Evolutionary conservation across 2,113 vertebrate genomes (phyloP), one percentile per base, ranked within the genome.

Genomic region (Neoarius graeffei): DNA sequence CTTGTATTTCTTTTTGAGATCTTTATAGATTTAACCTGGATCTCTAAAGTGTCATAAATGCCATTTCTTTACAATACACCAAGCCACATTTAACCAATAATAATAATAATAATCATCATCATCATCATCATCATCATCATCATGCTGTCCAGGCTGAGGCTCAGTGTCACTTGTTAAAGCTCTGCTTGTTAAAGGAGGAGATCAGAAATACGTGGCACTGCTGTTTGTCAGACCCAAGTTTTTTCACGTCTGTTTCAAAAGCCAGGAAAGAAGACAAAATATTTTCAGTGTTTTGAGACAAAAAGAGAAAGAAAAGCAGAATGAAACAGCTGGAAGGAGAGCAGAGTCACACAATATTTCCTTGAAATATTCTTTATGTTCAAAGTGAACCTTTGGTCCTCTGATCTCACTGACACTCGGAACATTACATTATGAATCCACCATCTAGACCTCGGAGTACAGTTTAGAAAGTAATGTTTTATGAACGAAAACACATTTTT

Each of bases 201-300:
- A 66, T 73, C n/a, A 15, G 42, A 42, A 42, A 42, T 73, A 84
- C 83, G 83, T 83, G 81, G 81, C 81, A 83, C 59, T 83, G 57
- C 59, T 83, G 59, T 7, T 83, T 23, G n/a, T 80, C 23, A 19
- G 4, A 80, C 77, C 27, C 74, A 25, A 77, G 50, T 56, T 56
- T 56, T 14, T 56, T 80, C 54, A 80, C 3, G 2, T 35, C 23
- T 48, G 10, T 13, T 76, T 76, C 76, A 80, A 27, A 30, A 81
- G 56, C 35, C 27, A 59, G 9, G 60, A 54, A 52, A 52, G 8
- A 35, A 17, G 56, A 81, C 79, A 81, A 11, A 59, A 59, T 27
- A 35, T 59, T 59, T 79, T 7, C 15, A 73, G 5, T 10, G 71
- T 48, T 52, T 20, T n/a, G 48, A n/a, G 74, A 4, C 11, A 42